Evolutionary conservation across 2,797 vertebrate species (phyloP).

Genomic region (Sardinella longiceps): DNA sequence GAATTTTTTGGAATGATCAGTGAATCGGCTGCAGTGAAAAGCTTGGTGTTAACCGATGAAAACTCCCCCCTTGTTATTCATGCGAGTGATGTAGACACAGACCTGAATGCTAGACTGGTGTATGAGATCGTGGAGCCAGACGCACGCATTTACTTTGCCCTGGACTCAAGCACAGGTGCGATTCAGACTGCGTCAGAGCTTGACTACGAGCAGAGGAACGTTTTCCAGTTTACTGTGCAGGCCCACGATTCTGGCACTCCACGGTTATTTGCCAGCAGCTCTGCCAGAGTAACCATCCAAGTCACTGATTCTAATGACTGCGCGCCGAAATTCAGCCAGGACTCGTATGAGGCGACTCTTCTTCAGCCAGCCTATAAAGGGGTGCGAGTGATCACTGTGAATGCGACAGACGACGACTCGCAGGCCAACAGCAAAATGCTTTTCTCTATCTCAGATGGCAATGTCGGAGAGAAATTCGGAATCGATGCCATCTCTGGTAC

Average conservation of each 20-base stretch:
- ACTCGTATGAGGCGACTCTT: slow-evolving; percentile 76
- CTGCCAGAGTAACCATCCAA: slow-evolving; percentile 81
- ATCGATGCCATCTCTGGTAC: slow-evolving; percentile 73
- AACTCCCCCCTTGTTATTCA: slow-evolving; percentile 79
- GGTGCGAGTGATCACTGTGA: slow-evolving; percentile 75
- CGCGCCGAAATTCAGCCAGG: slow-evolving; percentile 77
- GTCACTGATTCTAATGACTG: slow-evolving; percentile 85
- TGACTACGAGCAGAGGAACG: slow-evolving; percentile 79
- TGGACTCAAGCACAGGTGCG: slow-evolving; percentile 84
- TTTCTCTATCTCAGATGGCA: slow-evolving; percentile 83
- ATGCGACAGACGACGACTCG: slow-evolving; percentile 82
- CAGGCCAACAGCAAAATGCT: slow-evolving; percentile 74
- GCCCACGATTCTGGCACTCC: slow-evolving; percentile 80
- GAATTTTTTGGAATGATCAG: slow-evolving; percentile 80
- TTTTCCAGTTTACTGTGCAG: slow-evolving; percentile 83
- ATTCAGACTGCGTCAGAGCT: slow-evolving; percentile 75
- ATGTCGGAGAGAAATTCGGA: slow-evolving; percentile 82
- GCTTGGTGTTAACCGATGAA: slow-evolving; percentile 78
- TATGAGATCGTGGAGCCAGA: slow-evolving; percentile 84
- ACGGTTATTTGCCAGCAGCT: slow-evolving; percentile 73
- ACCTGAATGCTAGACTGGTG: slow-evolving; percentile 79
- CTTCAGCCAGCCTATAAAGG: slow-evolving; percentile 81
- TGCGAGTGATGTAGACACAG: slow-evolving; percentile 80
- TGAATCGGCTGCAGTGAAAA: slow-evolving; percentile 78
- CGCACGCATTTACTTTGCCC: slow-evolving; percentile 79